These are phyloP conservation scores for Lithophane ornitopus DNA, from an alignment of 2,888 invertebrate species.

Conservation along the genomic window DNA sequence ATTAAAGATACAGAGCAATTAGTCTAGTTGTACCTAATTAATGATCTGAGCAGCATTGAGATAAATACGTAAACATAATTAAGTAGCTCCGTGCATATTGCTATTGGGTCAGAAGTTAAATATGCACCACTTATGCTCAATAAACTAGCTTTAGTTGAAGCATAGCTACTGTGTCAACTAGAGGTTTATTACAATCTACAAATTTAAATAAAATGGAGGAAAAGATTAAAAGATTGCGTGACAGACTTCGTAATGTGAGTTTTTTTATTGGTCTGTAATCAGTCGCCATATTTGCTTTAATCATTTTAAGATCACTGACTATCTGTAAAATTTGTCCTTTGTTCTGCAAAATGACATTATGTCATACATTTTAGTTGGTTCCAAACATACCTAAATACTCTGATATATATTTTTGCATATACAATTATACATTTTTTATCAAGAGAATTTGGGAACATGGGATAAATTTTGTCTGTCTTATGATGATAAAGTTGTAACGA, in stretches of 20 bases:
- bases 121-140: neutral
- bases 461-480: too few relatives aligned
- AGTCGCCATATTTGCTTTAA: neutral
- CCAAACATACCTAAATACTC: neutral
- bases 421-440: too few relatives aligned
- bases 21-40: slow-evolving; percentile 44
- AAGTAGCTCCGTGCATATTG: neutral
- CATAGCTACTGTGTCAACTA: slow-evolving; percentile 5
- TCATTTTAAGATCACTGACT: neutral
- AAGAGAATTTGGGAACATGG: too few relatives aligned
- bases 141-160: slow-evolving; percentile 21
- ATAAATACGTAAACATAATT: slow-evolving; percentile 26
- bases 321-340: neutral
- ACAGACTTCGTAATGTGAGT: slow-evolving; percentile 53
- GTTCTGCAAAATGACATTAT: neutral
- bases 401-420: too few relatives aligned
- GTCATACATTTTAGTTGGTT: neutral
- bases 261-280: neutral
- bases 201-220: slow-evolving; percentile 40
- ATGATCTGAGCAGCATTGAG: slow-evolving; percentile 20
- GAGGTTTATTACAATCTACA: neutral
- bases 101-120: slow-evolving; percentile 21
- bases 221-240: slow-evolving; percentile 43
- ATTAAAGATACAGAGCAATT: slow-evolving; percentile 20
- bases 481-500: neutral